phyloP scores from a whole-genome alignment of 2,888 invertebrate species.

The Sphaerophoria taeniata region DNA sequence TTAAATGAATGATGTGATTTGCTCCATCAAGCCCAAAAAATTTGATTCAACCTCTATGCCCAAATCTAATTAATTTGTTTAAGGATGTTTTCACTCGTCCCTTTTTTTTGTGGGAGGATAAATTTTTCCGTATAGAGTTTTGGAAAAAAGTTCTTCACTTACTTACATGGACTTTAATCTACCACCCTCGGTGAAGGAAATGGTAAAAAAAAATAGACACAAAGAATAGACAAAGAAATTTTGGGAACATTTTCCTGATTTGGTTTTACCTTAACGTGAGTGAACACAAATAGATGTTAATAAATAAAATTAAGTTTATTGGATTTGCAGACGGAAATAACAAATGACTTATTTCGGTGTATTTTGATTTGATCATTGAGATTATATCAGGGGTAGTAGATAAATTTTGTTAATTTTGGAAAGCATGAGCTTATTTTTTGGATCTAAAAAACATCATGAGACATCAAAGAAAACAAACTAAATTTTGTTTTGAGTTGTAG shows the following conservation, averaged over 20 bases:
- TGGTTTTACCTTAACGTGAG: constrained; percentile 19
- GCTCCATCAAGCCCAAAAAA: constrained; percentile 53
- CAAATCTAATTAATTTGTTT: constrained; percentile 70
- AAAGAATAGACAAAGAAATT: constrained; percentile 16
- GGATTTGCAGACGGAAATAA: constrained; percentile 4
- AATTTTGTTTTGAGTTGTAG: too few relatives aligned
- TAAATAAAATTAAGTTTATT: constrained; percentile 21
- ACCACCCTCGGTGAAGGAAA: constrained; percentile 33
- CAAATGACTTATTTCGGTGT: constrained; percentile 2
- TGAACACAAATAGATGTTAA: constrained; percentile 13
- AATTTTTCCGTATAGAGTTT: background rate
- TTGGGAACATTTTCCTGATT: constrained; percentile 20
- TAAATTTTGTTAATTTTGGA: too few relatives aligned
- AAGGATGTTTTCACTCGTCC: constrained; percentile 6
- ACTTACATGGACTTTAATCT: constrained; percentile 18
- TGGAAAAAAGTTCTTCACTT: background rate
- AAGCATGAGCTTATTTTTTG: too few relatives aligned
- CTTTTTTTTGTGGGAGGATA: background rate
- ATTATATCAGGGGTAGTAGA: too few relatives aligned
- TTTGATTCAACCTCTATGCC: constrained; percentile 54
- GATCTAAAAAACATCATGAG: too few relatives aligned
- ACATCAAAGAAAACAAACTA: too few relatives aligned
- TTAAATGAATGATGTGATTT: constrained; percentile 70
- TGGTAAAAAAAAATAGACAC: background rate
- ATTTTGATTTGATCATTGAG: background rate